These are phyloP conservation scores for Dasypus novemcinctus DNA, from an alignment of 2,113 vertebrate species.

Conservation along the genomic window DNA sequence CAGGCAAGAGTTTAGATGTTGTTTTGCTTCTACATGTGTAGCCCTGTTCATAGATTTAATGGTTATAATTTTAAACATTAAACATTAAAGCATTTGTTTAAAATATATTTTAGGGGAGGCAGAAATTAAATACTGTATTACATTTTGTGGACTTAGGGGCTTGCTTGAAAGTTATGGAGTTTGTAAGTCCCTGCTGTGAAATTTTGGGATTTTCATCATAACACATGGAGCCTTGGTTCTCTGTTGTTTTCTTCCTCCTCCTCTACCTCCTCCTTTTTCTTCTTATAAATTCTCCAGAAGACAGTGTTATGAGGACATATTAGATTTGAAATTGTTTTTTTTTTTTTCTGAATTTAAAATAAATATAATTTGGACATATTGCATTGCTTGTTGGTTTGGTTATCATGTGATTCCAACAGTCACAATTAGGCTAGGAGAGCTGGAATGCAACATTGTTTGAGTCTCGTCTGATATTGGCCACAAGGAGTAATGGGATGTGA, in stretches of 20 bases:
- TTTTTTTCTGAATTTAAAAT: background rate
- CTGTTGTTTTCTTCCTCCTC: background rate
- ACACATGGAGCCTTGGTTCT: background rate
- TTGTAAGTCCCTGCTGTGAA: background rate
- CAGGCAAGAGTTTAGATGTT: background rate
- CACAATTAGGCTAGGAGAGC: background rate
- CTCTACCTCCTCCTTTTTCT: background rate
- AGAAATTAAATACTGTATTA: background rate
- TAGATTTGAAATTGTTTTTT: background rate
- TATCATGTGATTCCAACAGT: background rate
- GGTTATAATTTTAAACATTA: constrained; percentile 1
- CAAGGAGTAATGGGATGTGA: background rate
- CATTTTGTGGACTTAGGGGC: constrained; percentile 24
- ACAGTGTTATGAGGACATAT: background rate
- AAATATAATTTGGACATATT: background rate
- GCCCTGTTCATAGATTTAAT: background rate
- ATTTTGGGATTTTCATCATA: constrained; percentile 1
- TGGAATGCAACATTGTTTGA: background rate
- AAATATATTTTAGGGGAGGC: background rate
- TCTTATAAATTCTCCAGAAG: background rate
- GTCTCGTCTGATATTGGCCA: background rate
- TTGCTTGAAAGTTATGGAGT: background rate
- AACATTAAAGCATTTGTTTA: background rate
- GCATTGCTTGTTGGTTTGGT: background rate
- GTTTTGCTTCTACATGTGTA: background rate